Base-by-base conservation (phyloP, 2,888 invertebrate genomes). In the Apotomis turbidana region DNA sequence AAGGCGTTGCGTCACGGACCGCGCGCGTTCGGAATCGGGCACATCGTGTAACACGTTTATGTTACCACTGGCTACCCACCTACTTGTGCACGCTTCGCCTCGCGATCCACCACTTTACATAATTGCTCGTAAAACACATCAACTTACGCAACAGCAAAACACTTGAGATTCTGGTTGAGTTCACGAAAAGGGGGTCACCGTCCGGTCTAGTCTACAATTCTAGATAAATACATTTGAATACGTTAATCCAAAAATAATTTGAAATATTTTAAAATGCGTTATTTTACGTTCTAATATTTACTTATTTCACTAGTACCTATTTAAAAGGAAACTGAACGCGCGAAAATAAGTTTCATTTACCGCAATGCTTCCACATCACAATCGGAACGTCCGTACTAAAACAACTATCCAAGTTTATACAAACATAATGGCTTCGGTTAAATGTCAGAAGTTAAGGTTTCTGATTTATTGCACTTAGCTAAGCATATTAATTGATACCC, bases 21-120 rank as follows among this genome's bases (percentile, higher is more conserved):
- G 67, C 51, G 82, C 76, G 79, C 80, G 80, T 81, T 81, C 81
- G 80, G 87, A 86, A 90, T 87, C 86, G 89, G 85, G 91, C 86
- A 86, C 91, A 86, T 81, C 85, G 87, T 87, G 91, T 92, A 91
- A 92, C 90, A 93, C 91, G 92, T 91, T 90, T 90, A 90, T 90
- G 87, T 89, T 87, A 86, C 88, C 81, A 44, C 74, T 73, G 75
- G 83, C 79, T 79, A 85, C 85, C 83, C 83, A 83, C 87, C 87
- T 86, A 88, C 90, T 89, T 87, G 78, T 77, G 80, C 82, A 83
- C 81, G 49, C 54, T 67, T 67, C 67, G 81, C 80, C 64, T 70
- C 79, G 83, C 86, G 86, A 88, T 88, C 82, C 87, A 84, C 84
- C 83, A 84, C 87, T 91, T 91, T 91, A 92, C 91, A 90, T 93